A percentile compares a stretch with the other conserved stretches of the same genome.
phyloP scores from a whole-genome alignment of 2,888 invertebrate genomes.

The Hypomecis punctinalis region DNA sequence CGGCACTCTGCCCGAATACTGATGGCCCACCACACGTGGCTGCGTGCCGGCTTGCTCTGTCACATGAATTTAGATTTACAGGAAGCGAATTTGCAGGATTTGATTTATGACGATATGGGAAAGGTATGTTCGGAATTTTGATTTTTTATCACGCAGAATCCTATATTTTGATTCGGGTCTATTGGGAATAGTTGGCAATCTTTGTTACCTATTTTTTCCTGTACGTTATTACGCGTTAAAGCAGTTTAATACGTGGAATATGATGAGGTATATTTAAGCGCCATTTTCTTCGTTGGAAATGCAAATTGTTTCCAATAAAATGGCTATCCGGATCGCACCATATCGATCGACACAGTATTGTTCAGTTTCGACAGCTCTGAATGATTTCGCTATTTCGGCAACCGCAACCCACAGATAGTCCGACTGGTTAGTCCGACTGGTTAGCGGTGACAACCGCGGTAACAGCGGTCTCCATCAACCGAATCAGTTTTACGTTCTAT shows the following conservation, averaged over 20 bases:
- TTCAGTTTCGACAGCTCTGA: constrained; percentile 39
- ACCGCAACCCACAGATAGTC: constrained; percentile 64
- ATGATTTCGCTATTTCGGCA: constrained; percentile 45
- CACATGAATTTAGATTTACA: constrained; percentile 38
- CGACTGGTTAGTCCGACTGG: constrained; percentile 64
- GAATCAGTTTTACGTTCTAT: constrained; percentile 55
- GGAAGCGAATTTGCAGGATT: constrained; percentile 40
- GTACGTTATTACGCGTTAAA: not conserved
- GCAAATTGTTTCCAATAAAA: not conserved
- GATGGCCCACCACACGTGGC: constrained; percentile 43
- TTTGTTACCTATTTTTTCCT: not conserved
- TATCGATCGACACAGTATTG: constrained; percentile 25
- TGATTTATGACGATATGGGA: constrained; percentile 43
- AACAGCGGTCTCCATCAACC: constrained; percentile 47
- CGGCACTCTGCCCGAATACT: constrained; percentile 51
- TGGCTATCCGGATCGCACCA: constrained; percentile 1
- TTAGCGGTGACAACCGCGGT: constrained; percentile 64
- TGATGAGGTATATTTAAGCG: no score
- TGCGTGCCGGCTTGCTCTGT: constrained; percentile 29
- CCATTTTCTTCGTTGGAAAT: no score
- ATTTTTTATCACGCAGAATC: constrained; percentile 12
- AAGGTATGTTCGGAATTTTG: constrained; percentile 37
- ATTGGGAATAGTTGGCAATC: not conserved
- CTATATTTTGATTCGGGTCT: not conserved
- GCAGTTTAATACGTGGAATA: no score